A percentile compares a stretch with the other conserved stretches of the same genome.
Conservation (phyloP, 1,140 invertebrate species). For the Lerema accius region DNA sequence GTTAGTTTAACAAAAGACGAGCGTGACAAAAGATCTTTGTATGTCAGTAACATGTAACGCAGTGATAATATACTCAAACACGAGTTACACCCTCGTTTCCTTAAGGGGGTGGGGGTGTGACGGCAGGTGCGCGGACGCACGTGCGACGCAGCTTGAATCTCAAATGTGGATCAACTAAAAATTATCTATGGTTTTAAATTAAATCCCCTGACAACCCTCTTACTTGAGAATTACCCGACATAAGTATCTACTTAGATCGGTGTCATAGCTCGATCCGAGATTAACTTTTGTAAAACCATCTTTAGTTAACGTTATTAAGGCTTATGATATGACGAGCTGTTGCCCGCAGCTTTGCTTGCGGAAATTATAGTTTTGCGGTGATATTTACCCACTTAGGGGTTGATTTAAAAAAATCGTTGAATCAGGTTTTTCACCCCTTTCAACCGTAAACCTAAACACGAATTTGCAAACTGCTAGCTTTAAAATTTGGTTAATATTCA, state of each 20-base stretch:
- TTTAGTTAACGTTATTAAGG: too few relatives aligned
- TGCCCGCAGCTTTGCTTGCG: too few relatives aligned
- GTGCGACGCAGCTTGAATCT: slow-evolving; percentile 62
- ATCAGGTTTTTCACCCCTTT: too few relatives aligned
- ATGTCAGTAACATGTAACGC: slow-evolving; percentile 17
- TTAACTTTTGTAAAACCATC: too few relatives aligned
- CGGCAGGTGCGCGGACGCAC: slow-evolving; percentile 73
- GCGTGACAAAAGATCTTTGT: background rate
- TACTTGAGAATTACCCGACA: background rate
- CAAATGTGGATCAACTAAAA: slow-evolving; percentile 50
- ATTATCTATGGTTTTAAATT: slow-evolving; percentile 26
- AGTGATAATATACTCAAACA: background rate
- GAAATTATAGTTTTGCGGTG: too few relatives aligned
- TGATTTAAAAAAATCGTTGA: too few relatives aligned
- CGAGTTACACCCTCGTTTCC: slow-evolving; percentile 33
- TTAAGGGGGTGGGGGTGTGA: slow-evolving; percentile 38
- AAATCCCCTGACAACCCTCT: slow-evolving; percentile 7
- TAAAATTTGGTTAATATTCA: too few relatives aligned
- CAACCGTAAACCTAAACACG: too few relatives aligned
- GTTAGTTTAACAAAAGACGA: too few relatives aligned
- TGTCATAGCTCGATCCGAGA: slow-evolving; percentile 1
- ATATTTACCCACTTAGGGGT: too few relatives aligned
- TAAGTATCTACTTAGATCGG: background rate
- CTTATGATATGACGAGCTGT: too few relatives aligned
- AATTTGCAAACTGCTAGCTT: too few relatives aligned